phyloP scores from a whole-genome alignment of 2,888 invertebrate species.

The Gastracanthus pulcherrimus region DNA sequence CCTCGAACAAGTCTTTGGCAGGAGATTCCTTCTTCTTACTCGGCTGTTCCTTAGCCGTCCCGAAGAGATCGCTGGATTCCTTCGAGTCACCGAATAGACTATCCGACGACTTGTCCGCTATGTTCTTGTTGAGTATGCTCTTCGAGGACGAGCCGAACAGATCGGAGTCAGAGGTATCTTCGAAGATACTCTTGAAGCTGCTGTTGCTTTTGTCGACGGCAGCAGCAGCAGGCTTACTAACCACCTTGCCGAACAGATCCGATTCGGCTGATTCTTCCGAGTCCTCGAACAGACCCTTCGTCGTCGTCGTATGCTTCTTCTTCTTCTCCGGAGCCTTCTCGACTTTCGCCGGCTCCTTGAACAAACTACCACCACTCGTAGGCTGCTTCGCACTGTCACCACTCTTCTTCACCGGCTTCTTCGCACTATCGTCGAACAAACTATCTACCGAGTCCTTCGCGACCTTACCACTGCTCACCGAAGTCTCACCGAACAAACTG shows the following conservation, averaged over 20 bases:
- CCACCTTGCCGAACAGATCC: slow-evolving; percentile 64
- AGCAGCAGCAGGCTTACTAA: not conserved
- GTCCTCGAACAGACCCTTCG: slow-evolving; percentile 44
- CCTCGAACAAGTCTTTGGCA: slow-evolving; percentile 44
- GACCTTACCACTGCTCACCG: slow-evolving; percentile 36
- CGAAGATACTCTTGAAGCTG: slow-evolving; percentile 22
- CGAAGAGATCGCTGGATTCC: not conserved
- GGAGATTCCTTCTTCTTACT: not conserved
- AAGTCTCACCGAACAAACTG: slow-evolving; percentile 68
- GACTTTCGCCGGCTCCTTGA: slow-evolving; percentile 10
- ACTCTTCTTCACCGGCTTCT: slow-evolving; percentile 36
- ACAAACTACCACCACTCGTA: not conserved
- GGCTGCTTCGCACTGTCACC: not conserved
- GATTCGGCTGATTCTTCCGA: slow-evolving; percentile 61
- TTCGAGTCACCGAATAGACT: slow-evolving; percentile 21
- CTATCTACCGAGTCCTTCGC: slow-evolving; percentile 57
- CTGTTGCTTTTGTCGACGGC: not conserved
- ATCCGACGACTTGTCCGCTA: not conserved
- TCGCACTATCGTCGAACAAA: slow-evolving; percentile 60
- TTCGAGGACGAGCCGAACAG: slow-evolving; percentile 23
- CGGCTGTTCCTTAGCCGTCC: no score
- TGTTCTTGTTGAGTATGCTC: not conserved
- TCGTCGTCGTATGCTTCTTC: not conserved
- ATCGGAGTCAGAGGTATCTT: slow-evolving; percentile 5
- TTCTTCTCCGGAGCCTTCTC: not conserved